A percentile compares a stretch with the other conserved stretches of the same genome.
Evolutionary conservation across 2,113 vertebrate species (phyloP).

Genomic region (Dromaius novaehollandiae): DNA sequence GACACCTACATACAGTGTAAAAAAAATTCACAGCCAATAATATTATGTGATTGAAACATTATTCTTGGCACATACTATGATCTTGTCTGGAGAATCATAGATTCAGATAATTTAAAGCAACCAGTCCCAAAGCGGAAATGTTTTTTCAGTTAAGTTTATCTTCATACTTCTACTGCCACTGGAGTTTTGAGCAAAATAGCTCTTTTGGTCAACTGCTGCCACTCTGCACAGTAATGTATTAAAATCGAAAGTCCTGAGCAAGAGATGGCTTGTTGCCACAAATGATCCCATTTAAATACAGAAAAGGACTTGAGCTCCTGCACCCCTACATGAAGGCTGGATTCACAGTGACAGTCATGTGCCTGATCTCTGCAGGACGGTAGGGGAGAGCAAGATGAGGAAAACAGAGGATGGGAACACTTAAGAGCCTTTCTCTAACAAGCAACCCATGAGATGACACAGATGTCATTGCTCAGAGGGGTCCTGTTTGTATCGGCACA

Average conservation of each 20-base stretch:
- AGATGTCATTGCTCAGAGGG: not conserved
- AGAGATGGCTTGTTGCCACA: not conserved
- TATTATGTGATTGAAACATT: not conserved
- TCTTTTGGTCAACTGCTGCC: not conserved
- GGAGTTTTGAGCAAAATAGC: not conserved
- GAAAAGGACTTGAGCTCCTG: not conserved
- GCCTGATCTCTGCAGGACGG: not conserved
- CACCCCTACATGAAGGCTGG: not conserved
- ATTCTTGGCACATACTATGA: not conserved
- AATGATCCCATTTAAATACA: not conserved
- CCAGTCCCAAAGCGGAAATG: not conserved
- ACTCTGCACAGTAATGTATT: not conserved
- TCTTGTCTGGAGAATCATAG: not conserved
- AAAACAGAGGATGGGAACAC: not conserved
- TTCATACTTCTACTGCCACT: not conserved
- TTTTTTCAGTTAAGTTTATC: constrained; percentile 9
- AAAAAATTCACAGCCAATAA: not conserved
- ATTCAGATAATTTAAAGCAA: not conserved
- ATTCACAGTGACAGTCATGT: not conserved
- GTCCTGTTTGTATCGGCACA: not conserved
- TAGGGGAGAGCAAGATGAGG: not conserved
- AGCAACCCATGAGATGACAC: not conserved
- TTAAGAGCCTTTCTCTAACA: not conserved
- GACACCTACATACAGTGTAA: not conserved
- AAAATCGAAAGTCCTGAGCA: not conserved